Percentiles rank a stretch among this genome's conserved stretches.
Conservation (phyloP, 2,797 vertebrate species). For the Cetoscarus ocellatus region DNA sequence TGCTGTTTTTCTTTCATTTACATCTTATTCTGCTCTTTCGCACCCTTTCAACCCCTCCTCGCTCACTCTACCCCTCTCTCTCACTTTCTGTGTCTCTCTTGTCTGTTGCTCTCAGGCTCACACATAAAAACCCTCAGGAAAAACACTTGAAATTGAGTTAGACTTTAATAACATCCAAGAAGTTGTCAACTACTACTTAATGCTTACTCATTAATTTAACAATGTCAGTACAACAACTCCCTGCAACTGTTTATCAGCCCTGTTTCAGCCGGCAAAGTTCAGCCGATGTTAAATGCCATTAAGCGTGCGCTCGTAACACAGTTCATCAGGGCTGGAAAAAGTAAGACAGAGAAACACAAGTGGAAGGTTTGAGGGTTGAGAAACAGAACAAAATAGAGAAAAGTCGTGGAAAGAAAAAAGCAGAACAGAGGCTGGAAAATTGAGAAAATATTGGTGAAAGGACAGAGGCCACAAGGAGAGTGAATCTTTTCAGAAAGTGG, state of each 20-base stretch:
- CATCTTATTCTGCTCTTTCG: slow-evolving; percentile 55
- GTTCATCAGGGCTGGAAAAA: slow-evolving; percentile 16
- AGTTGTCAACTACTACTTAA: slow-evolving; percentile 49
- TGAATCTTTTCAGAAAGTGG: slow-evolving; percentile 15
- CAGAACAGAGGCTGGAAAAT: slow-evolving; percentile 10
- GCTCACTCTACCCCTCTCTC: neutral
- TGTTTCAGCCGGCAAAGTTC: slow-evolving; percentile 31
- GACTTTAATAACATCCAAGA: slow-evolving; percentile 53
- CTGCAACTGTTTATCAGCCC: slow-evolving; percentile 47
- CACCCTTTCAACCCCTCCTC: neutral
- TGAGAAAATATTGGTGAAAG: slow-evolving; percentile 4
- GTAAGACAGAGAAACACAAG: too few relatives aligned
- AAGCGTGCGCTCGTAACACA: slow-evolving; percentile 29
- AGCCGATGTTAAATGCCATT: slow-evolving; percentile 50
- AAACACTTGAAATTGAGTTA: slow-evolving; percentile 51
- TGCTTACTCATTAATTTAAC: slow-evolving; percentile 52
- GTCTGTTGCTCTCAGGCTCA: slow-evolving; percentile 5
- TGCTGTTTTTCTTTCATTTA: slow-evolving; percentile 76
- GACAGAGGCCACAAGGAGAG: slow-evolving; percentile 4
- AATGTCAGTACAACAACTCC: slow-evolving; percentile 36
- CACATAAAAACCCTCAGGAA: slow-evolving; percentile 43
- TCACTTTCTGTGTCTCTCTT: neutral
- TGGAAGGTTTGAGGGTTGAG: neutral
- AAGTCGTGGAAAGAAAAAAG: neutral
- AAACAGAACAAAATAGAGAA: neutral